phyloP scores from a whole-genome alignment of 2,888 invertebrate species.

The Yponomeuta cagnagella region DNA sequence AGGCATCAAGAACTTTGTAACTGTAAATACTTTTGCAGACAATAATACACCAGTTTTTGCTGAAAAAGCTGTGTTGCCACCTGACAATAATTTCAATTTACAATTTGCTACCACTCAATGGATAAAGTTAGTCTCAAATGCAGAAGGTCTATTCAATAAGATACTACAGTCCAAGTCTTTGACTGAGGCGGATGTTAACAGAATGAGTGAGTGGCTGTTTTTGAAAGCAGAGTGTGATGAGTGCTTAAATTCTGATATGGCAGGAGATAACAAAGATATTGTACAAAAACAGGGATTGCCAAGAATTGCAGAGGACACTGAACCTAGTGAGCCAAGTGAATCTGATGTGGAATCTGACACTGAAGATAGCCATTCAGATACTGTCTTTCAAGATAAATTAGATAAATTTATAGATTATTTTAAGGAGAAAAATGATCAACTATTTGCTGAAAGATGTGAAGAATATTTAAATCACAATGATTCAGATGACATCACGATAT shows the following conservation, averaged over 20 bases:
- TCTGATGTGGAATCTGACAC: conserved; percentile 78
- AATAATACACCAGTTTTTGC: conserved; percentile 75
- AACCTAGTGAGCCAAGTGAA: conserved; percentile 77
- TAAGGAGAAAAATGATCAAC: conserved; percentile 80
- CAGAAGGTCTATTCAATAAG: conserved; percentile 88
- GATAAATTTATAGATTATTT: conserved; percentile 84
- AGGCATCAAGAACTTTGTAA: conserved; percentile 81
- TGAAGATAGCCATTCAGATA: conserved; percentile 76
- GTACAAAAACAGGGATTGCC: conserved; percentile 62
- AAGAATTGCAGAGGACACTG: conserved; percentile 71
- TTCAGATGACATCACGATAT: conserved; percentile 70
- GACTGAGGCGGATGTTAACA: conserved; percentile 82
- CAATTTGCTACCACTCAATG: conserved; percentile 90
- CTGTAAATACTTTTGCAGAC: conserved; percentile 81
- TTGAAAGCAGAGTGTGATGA: conserved; percentile 92
- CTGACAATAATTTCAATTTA: conserved; percentile 78
- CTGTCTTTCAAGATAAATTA: conserved; percentile 81
- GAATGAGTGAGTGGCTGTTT: conserved; percentile 87
- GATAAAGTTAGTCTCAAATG: conserved; percentile 88
- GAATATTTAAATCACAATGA: conserved; percentile 74
- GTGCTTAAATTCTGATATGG: conserved; percentile 79
- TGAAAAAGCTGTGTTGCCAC: conserved; percentile 50
- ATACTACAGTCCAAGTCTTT: conserved; percentile 82
- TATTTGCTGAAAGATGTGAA: conserved; percentile 77
- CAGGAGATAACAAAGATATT: conserved; percentile 59